phyloP scores from a whole-genome alignment of 2,113 vertebrate species.

The Ovis canadensis region DNA sequence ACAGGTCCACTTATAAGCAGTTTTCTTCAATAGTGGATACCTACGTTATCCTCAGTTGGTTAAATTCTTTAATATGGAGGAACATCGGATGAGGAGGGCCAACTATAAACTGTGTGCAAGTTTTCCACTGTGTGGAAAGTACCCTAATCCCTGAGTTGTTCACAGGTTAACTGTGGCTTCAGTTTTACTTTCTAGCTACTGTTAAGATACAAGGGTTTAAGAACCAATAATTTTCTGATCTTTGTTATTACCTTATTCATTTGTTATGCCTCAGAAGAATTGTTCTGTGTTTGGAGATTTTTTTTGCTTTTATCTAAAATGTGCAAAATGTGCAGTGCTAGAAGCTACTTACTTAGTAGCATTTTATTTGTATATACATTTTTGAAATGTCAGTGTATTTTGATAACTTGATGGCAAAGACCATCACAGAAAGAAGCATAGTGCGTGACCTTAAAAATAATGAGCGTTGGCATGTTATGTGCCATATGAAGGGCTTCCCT shows the following conservation, averaged over 20 bases:
- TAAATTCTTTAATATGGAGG: background rate
- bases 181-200: background rate
- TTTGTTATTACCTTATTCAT: background rate
- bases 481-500: background rate
- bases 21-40: background rate
- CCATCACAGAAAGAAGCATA: background rate
- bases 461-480: background rate
- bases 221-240: background rate
- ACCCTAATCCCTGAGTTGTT: background rate
- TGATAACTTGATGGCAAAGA: background rate
- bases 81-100: background rate
- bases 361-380: background rate
- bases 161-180: background rate
- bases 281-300: background rate
- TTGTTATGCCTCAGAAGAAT: background rate
- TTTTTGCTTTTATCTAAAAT: background rate
- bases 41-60: background rate
- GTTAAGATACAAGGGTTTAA: background rate
- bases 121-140: background rate
- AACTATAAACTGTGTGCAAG: background rate
- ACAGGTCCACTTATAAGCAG: background rate
- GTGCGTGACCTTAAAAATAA: background rate
- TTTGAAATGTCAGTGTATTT: background rate
- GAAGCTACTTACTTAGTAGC: background rate
- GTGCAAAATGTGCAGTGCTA: background rate